Base-by-base conservation (phyloP, 2,888 invertebrate species). In the Oscheius sp. region DNA sequence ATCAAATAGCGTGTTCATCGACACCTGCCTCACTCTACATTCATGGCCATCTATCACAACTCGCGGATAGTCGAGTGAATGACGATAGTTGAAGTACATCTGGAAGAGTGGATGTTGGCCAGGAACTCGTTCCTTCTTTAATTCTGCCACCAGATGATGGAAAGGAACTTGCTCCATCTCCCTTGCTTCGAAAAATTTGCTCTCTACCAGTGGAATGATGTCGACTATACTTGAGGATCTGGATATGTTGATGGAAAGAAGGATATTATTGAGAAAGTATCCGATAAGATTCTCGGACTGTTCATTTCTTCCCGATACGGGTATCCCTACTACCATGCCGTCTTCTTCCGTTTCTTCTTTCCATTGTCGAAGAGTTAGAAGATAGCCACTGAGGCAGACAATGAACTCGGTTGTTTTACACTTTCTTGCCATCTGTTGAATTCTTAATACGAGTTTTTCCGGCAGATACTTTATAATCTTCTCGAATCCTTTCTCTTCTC, bases 231-330 rank as follows among this genome's bases (percentile, higher is more conserved):
- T 28, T 17, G 30, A 22, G 9, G 62, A 30, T 1, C 45, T 9
- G 0, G 8, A 12, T 0, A 69, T 28, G 49, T 70, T 62, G 2
- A 64, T 33, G 6, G 24, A 24, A 30, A 75, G 51, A 0, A 82
- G 57, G 4, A 72, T 54, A 47, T 80, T 81, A 62, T 84, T 84
- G 61, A 84, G 73, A 50, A 81, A 82, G 67, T 82, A 84, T 30
- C 83, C 83, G 30, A 84, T 78, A 0, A 82, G 56, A n/a, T 71
- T 44, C 12, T 69, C 54, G 44, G 70, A 74, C 2, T 66, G 61
- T 9, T 61, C 20, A 36, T 74, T 75, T 59, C 84, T 72, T 32
- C 83, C 83, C 20, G 82, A 75, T 5, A 73, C 66, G 0, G 82
- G 79, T 56, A 68, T 72, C n/a, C 80, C 81, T 17, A 83, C 62